These are phyloP conservation scores for Heteromyza rotundicornis DNA, from an alignment of 2,888 invertebrate species.

Conservation along the genomic window DNA sequence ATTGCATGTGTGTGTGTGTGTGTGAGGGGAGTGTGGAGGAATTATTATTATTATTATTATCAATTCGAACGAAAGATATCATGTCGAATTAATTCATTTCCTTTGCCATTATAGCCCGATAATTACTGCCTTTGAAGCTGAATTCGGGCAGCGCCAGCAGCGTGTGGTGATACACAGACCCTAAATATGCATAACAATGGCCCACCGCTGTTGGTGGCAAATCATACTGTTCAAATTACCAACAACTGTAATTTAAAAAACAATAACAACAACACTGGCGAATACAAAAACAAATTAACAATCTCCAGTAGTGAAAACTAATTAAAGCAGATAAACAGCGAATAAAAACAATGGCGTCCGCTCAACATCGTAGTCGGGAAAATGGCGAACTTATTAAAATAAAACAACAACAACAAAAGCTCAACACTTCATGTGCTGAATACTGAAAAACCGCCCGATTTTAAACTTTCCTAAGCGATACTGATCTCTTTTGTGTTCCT, in stretches of 20 bases:
- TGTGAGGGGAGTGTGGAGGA: not conserved
- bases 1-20: no score
- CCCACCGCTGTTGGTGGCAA: no score
- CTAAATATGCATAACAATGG: slow-evolving; percentile 14
- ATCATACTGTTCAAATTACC: slow-evolving; percentile 10
- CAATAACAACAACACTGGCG: not conserved
- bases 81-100: slow-evolving; percentile 27
- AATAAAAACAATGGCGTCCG: slow-evolving; percentile 47
- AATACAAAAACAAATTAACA: slow-evolving; percentile 1
- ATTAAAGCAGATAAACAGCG: slow-evolving; percentile 53
- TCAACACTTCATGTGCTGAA: not conserved
- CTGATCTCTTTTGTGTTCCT: slow-evolving; percentile 39
- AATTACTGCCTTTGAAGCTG: not conserved
- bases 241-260: not conserved
- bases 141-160: no score
- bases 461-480: slow-evolving; percentile 44
- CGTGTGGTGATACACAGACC: no score
- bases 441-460: slow-evolving; percentile 11
- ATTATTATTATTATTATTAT: not conserved
- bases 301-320: slow-evolving; percentile 47
- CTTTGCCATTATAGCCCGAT: slow-evolving; percentile 18
- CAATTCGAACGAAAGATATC: slow-evolving; percentile 9
- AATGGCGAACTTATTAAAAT: not conserved
- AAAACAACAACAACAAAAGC: not conserved
- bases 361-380: not conserved